Evolutionary conservation across 1,140 invertebrate species (phyloP).

Genomic region (Euura lappo): DNA sequence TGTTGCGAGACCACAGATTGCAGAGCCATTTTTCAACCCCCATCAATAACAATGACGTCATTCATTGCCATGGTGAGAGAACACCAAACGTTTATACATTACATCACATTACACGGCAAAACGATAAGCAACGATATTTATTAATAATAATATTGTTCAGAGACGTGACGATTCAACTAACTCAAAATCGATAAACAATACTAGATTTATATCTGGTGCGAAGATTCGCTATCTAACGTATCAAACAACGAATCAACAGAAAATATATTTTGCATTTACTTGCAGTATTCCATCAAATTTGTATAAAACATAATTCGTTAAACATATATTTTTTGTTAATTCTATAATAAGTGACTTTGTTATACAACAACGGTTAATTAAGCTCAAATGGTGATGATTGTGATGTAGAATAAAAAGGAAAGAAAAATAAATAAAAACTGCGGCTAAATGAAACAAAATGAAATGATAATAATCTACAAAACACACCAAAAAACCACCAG

Average conservation of each 20-base stretch:
- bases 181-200: too few relatives aligned
- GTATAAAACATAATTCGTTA: background rate
- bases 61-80: background rate
- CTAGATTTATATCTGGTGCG: too few relatives aligned
- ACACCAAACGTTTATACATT: background rate
- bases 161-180: too few relatives aligned
- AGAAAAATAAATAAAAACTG: background rate
- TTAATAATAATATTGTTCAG: too few relatives aligned
- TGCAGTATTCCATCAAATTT: too few relatives aligned
- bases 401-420: background rate
- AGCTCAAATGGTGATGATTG: background rate
- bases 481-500: background rate
- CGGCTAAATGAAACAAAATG: too few relatives aligned
- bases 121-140: too few relatives aligned
- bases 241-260: too few relatives aligned
- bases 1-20: constrained; percentile 35
- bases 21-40: background rate
- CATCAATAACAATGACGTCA: background rate
- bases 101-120: background rate
- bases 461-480: background rate
- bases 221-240: too few relatives aligned
- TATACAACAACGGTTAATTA: background rate
- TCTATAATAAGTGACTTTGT: background rate
- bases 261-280: too few relatives aligned
- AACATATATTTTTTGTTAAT: background rate